These are phyloP conservation scores for Hemithea aestivaria DNA, from an alignment of 2,888 invertebrate species.

Conservation along the genomic window DNA sequence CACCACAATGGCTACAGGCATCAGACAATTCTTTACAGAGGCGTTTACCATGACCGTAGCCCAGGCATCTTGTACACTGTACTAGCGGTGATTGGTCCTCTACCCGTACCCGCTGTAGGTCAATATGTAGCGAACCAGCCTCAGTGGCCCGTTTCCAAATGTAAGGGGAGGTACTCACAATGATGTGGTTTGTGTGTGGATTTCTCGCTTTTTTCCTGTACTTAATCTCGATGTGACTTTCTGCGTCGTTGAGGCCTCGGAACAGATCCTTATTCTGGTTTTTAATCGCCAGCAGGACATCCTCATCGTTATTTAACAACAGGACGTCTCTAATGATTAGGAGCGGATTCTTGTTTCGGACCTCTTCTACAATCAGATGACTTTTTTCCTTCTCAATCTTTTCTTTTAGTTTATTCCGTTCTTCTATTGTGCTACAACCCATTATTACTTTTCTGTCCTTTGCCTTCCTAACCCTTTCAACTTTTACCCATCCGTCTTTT, in stretches of 20 bases:
- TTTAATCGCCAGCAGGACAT: background rate
- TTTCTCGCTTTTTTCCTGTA: constrained; percentile 14
- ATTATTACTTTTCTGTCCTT: constrained; percentile 11
- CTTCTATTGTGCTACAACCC: constrained; percentile 3
- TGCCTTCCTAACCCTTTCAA: constrained; percentile 6
- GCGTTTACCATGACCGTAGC: too few relatives aligned
- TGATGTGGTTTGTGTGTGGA: too few relatives aligned
- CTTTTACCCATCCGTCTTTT: constrained; percentile 1
- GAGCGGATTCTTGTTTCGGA: too few relatives aligned
- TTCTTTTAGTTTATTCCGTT: constrained; percentile 1
- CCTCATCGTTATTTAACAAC: background rate
- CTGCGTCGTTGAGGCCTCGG: background rate
- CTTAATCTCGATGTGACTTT: background rate
- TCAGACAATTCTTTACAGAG: background rate
- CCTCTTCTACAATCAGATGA: background rate
- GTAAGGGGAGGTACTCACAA: constrained; percentile 12
- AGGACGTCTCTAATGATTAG: background rate
- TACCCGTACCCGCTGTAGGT: constrained; percentile 11
- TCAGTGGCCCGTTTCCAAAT: too few relatives aligned
- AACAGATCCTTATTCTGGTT: background rate
- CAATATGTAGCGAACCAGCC: constrained; percentile 13
- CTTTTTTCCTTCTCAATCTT: background rate
- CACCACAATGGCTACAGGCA: background rate
- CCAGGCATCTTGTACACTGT: constrained; percentile 3
- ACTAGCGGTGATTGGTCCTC: constrained; percentile 21